Evolutionary conservation across 2,888 invertebrate genomes (phyloP).

Genomic region (Epicampocera succincta): DNA sequence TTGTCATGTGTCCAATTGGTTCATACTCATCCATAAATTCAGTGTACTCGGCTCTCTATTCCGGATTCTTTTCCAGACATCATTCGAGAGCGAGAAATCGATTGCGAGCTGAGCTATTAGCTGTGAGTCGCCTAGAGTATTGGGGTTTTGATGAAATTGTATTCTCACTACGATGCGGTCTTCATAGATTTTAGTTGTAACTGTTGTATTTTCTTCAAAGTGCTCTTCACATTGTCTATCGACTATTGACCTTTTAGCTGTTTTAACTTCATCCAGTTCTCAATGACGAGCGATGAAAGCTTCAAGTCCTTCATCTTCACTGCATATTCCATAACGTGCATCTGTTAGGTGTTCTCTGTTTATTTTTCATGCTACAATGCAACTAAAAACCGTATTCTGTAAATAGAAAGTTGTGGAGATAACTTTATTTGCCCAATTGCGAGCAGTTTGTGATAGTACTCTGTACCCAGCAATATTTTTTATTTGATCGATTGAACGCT

Average conservation of each 20-base stretch:
- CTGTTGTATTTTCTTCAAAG: background rate
- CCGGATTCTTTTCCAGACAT: background rate
- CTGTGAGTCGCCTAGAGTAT: background rate
- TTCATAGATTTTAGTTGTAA: background rate
- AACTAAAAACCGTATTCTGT: background rate
- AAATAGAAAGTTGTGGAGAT: background rate
- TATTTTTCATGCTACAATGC: background rate
- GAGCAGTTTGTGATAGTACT: background rate
- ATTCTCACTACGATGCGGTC: background rate
- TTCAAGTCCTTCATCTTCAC: background rate
- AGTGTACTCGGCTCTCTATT: background rate
- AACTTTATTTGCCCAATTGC: background rate
- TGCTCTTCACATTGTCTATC: background rate
- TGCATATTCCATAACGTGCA: background rate
- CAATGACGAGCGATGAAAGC: background rate
- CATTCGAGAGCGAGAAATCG: too few relatives aligned
- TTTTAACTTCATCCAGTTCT: background rate
- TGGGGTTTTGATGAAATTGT: background rate
- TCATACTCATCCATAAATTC: conserved; percentile 1
- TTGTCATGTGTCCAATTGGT: background rate
- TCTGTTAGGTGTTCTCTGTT: background rate
- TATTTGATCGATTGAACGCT: background rate
- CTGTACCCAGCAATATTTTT: background rate
- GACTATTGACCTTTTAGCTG: background rate
- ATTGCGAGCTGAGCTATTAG: too few relatives aligned